Conservation (phyloP, 2,113 vertebrate genomes). For the Benitochromis conjunctus region DNA sequence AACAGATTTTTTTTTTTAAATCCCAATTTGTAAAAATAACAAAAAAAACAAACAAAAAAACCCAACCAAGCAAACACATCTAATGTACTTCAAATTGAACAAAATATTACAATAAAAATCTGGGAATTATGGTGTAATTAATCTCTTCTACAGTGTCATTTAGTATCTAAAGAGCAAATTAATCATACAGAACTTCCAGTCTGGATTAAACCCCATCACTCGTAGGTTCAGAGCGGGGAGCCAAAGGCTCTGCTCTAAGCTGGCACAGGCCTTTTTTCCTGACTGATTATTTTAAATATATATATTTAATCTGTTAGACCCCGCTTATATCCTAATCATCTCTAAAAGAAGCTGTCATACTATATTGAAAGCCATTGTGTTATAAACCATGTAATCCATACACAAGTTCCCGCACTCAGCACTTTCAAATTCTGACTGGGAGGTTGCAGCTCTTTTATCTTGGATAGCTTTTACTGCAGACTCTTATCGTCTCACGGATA, state of each 20-base stretch:
- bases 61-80: no score
- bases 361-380: background rate
- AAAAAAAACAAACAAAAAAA: accelerated
- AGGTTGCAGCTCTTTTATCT: background rate
- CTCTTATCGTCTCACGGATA: background rate
- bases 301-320: background rate
- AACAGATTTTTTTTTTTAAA: no score
- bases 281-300: background rate
- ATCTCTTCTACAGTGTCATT: background rate
- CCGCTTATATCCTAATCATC: background rate
- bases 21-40: background rate
- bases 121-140: background rate
- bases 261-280: background rate
- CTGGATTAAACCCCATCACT: background rate
- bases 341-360: background rate
- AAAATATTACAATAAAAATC: background rate
- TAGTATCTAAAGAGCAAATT: background rate
- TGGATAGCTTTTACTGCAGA: background rate
- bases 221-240: background rate
- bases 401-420: background rate
- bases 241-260: background rate
- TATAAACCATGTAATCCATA: background rate
- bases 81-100: background rate
- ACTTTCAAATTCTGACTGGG: background rate
- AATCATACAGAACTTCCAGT: background rate